These are phyloP conservation scores for Scelioninae gen. 1 DNA, from an alignment of 2,888 invertebrate genomes.

Conservation along the genomic window DNA sequence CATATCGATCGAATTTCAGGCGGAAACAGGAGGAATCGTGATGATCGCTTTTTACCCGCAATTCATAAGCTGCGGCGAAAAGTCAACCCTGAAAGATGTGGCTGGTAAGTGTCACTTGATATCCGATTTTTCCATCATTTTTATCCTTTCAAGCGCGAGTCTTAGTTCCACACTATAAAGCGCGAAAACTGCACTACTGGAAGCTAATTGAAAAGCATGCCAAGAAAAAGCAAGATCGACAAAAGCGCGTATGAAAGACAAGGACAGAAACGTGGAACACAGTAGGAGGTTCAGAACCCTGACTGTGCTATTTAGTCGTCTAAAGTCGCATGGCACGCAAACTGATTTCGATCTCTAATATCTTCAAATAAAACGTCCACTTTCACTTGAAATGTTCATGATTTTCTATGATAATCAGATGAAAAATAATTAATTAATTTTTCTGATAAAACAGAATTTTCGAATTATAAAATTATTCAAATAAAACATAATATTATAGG, in stretches of 20 bases:
- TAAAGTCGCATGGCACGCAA: conserved; percentile 24
- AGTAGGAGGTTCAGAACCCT: neutral
- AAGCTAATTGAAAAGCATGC: conserved; percentile 69
- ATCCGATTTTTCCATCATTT: conserved; percentile 64
- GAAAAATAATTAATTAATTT: no score
- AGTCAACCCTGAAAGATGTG: conserved; percentile 86
- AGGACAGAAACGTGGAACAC: neutral
- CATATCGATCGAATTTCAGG: conserved; percentile 83
- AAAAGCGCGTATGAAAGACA: conserved; percentile 10
- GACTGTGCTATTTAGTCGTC: neutral
- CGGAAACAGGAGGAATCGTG: conserved; percentile 87
- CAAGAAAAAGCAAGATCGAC: conserved; percentile 44
- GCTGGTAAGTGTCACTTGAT: conserved; percentile 85
- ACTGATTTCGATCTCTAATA: conserved; percentile 58
- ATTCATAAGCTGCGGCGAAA: conserved; percentile 87
- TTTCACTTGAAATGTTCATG: no score
- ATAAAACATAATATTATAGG: no score
- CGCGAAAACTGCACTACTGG: conserved; percentile 58
- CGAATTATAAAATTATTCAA: no score
- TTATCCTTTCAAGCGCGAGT: conserved; percentile 46
- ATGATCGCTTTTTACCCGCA: conserved; percentile 88
- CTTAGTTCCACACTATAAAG: conserved; percentile 62
- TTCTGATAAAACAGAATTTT: no score
- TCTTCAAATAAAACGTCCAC: conserved; percentile 28
- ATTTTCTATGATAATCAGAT: no score